These are phyloP conservation scores for Labeo calbasu DNA, from an alignment of 2,797 vertebrate species.

Conservation along the genomic window DNA sequence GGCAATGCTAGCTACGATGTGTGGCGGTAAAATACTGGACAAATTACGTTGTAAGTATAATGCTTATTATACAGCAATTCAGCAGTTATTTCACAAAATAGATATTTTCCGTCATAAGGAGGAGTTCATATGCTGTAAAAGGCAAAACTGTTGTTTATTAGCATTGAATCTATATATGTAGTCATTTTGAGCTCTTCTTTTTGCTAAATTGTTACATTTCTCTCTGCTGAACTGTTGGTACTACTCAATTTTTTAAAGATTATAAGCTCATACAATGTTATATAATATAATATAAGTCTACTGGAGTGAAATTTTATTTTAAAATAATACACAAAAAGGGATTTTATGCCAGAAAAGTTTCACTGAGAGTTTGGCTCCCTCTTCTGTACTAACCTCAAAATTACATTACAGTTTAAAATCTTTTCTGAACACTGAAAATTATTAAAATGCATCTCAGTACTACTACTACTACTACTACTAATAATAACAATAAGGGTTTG, in stretches of 20 bases:
- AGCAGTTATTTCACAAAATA: background rate
- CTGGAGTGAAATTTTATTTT: background rate
- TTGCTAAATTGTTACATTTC: background rate
- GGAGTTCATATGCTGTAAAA: background rate
- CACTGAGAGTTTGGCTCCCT: constrained; percentile 56
- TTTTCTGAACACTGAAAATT: background rate
- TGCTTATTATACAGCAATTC: background rate
- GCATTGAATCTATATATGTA: background rate
- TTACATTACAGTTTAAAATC: background rate
- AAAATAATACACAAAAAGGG: background rate
- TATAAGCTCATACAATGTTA: background rate
- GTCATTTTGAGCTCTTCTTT: background rate
- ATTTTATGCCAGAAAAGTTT: constrained; percentile 30
- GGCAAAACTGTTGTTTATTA: background rate
- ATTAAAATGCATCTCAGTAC: background rate
- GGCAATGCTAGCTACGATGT: constrained; percentile 95
- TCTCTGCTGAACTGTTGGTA: background rate
- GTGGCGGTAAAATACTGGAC: constrained; percentile 96
- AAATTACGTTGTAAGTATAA: constrained; percentile 91
- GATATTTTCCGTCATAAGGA: background rate
- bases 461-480: background rate
- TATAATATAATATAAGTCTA: background rate
- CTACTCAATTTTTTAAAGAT: background rate
- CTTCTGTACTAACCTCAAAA: constrained; percentile 30
- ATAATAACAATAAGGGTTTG: background rate